Conservation (phyloP, 2,888 invertebrate species). For the Pterostichus madidus region DNA sequence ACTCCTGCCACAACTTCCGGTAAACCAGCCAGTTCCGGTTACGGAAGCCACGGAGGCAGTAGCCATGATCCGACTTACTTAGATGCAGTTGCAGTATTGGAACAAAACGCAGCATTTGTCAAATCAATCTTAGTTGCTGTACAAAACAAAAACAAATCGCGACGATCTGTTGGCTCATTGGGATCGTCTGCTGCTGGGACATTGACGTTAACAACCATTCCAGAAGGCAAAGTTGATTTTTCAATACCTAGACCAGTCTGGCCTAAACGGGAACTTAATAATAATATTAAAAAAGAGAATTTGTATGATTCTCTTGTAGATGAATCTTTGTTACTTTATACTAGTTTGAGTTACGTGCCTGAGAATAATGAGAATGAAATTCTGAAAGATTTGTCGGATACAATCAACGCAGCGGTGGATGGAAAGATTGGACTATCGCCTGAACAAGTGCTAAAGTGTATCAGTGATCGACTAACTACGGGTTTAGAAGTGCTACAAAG, state of each 20-base stretch:
- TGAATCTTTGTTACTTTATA: constrained; percentile 75
- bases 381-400: constrained; percentile 75
- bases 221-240: constrained; percentile 77
- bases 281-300: constrained; percentile 30
- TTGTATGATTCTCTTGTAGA: constrained; percentile 75
- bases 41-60: constrained; percentile 73
- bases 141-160: constrained; percentile 71
- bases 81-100: constrained; percentile 73
- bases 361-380: constrained; percentile 72
- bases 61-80: constrained; percentile 71
- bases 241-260: constrained; percentile 77
- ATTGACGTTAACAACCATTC: constrained; percentile 75
- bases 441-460: constrained; percentile 75
- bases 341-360: constrained; percentile 73
- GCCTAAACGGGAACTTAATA: constrained; percentile 72
- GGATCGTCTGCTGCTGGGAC: constrained; percentile 72
- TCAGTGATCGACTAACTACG: constrained; percentile 74
- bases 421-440: constrained; percentile 73
- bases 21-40: constrained; percentile 74
- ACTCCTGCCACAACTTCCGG: neutral
- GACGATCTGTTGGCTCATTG: constrained; percentile 67
- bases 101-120: constrained; percentile 75
- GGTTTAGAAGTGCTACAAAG: constrained; percentile 74
- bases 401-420: constrained; percentile 75
- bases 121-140: constrained; percentile 74